Percentiles rank a stretch among this genome's conserved stretches.
phyloP scores from a whole-genome alignment of 2,888 invertebrate genomes.

The Sesia bembeciformis region DNA sequence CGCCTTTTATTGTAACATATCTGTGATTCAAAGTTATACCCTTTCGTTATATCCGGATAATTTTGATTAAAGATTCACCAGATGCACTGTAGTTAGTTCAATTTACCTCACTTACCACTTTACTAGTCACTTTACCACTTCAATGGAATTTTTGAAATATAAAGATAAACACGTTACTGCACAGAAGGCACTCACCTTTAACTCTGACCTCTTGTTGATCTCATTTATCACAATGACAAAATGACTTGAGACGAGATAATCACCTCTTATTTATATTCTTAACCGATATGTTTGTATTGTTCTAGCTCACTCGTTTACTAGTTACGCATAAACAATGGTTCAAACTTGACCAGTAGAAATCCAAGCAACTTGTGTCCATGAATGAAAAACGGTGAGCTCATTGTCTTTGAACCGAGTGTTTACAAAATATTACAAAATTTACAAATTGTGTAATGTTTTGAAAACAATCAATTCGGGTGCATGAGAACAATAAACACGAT shows the following conservation, averaged over 20 bases:
- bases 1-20: too few species aligned
- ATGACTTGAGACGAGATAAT: constrained; percentile 22
- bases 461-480: constrained; percentile 10
- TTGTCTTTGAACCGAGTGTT: constrained; percentile 24
- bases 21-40: too few species aligned
- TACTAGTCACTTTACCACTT: too few species aligned
- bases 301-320: constrained; percentile 6
- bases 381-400: constrained; percentile 20
- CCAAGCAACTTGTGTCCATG: constrained; percentile 9
- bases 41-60: too few species aligned
- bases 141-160: too few species aligned
- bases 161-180: too few species aligned
- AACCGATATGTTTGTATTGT: constrained; percentile 13
- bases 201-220: constrained; percentile 18
- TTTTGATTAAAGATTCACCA: too few species aligned
- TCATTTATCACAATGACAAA: constrained; percentile 21
- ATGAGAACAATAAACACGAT: not conserved
- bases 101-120: too few species aligned
- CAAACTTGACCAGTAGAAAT: constrained; percentile 14
- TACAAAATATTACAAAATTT: constrained; percentile 37
- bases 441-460: constrained; percentile 25
- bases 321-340: constrained; percentile 17
- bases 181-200: constrained; percentile 11
- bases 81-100: too few species aligned
- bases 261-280: constrained; percentile 23